Evolutionary conservation across 1,140 invertebrate species (phyloP).

Genomic region (Philaenus spumarius): DNA sequence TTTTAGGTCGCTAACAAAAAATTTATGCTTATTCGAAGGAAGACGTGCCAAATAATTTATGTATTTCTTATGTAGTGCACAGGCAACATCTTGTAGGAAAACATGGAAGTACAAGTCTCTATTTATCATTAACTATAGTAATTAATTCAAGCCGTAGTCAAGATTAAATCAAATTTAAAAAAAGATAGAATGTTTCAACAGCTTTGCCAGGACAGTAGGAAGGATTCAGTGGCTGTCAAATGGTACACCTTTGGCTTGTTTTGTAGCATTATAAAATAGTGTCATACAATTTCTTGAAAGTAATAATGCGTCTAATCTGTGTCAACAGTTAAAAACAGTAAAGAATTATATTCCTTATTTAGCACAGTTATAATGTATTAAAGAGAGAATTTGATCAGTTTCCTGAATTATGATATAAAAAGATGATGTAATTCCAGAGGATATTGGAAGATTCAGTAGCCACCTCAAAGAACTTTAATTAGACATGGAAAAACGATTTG

Average conservation of each 20-base stretch:
- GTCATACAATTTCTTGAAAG: background rate
- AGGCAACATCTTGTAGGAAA: slow-evolving; percentile 12
- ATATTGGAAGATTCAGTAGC: background rate
- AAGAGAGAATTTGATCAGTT: background rate
- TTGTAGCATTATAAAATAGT: background rate
- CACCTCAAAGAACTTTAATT: background rate
- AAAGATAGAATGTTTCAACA: slow-evolving; percentile 11
- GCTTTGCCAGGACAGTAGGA: slow-evolving; percentile 10
- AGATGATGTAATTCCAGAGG: background rate
- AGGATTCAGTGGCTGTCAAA: slow-evolving; percentile 15
- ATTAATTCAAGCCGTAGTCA: slow-evolving; percentile 8
- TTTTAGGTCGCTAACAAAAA: background rate
- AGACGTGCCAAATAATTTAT: slow-evolving; percentile 6
- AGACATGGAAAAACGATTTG: background rate
- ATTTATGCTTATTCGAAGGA: slow-evolving; percentile 7
- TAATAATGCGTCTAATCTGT: background rate
- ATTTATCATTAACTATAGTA: slow-evolving; percentile 5
- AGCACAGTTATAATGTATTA: background rate
- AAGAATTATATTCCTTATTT: background rate
- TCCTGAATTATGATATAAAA: background rate
- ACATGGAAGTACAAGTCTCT: slow-evolving; percentile 3
- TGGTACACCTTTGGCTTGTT: slow-evolving; percentile 1
- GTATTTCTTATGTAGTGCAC: slow-evolving; percentile 6
- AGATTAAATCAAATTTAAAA: slow-evolving; percentile 6
- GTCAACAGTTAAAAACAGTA: background rate